phyloP scores from a whole-genome alignment of 2,113 vertebrate species.

The Anser brachyrhynchus region DNA sequence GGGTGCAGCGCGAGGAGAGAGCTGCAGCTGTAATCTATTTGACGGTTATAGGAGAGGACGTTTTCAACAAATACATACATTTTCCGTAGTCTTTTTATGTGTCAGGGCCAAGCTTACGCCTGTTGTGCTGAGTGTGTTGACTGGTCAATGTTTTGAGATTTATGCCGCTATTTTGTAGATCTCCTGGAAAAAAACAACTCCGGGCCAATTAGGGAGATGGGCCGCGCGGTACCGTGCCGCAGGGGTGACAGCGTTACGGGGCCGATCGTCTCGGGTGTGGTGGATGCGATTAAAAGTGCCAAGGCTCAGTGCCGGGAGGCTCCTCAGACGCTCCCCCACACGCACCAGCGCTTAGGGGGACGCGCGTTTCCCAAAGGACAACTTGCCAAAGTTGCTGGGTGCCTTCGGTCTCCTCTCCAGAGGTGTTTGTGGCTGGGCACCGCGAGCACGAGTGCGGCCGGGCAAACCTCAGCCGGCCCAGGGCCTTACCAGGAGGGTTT shows the following conservation, averaged over 20 bases:
- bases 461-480: neutral
- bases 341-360: conserved; percentile 31
- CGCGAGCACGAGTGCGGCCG: conserved; percentile 1
- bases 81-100: conserved; percentile 62
- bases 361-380: conserved; percentile 43
- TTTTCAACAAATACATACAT: conserved; percentile 64
- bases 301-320: neutral
- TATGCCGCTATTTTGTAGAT: conserved; percentile 47
- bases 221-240: conserved; percentile 11
- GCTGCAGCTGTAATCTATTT: conserved; percentile 38
- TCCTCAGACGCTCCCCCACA: conserved; percentile 29
- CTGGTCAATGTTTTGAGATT: conserved; percentile 58
- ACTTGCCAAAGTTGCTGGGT: conserved; percentile 49
- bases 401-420: conserved; percentile 28
- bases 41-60: conserved; percentile 52
- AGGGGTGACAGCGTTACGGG: neutral
- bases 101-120: conserved; percentile 50
- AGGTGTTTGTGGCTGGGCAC: neutral
- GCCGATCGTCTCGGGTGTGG: conserved; percentile 30
- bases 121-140: conserved; percentile 59
- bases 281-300: conserved; percentile 57
- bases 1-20: conserved; percentile 39
- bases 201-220: conserved; percentile 65
- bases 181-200: conserved; percentile 60
- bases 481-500: neutral